phyloP scores from a whole-genome alignment of 2,113 vertebrate species.

The Microcebus lehilahytsara region DNA sequence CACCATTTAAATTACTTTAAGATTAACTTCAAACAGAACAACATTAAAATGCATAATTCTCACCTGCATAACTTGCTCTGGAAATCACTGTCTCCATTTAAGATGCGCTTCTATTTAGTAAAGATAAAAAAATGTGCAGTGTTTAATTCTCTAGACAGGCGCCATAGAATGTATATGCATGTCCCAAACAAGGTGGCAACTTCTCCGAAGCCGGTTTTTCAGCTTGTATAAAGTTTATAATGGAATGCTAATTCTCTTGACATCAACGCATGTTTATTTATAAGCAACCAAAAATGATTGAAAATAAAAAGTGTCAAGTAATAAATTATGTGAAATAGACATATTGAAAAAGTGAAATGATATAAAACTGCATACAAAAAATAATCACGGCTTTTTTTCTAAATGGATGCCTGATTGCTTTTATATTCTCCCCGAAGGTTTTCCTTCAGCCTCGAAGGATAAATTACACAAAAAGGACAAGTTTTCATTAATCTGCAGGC shows the following conservation, averaged over 20 bases:
- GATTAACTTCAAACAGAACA: conserved; percentile 71
- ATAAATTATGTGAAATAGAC: conserved; percentile 76
- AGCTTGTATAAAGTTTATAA: conserved; percentile 73
- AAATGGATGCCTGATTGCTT: conserved; percentile 74
- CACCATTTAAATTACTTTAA: conserved; percentile 72
- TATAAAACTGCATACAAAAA: conserved; percentile 72
- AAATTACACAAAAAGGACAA: conserved; percentile 71
- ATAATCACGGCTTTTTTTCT: conserved; percentile 62
- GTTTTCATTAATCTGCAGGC: conserved; percentile 57
- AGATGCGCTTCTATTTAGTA: conserved; percentile 67
- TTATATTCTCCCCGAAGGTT: conserved; percentile 63
- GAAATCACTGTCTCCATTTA: conserved; percentile 69
- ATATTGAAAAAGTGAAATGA: conserved; percentile 76
- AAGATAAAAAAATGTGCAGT: conserved; percentile 35
- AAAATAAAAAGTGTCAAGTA: conserved; percentile 78
- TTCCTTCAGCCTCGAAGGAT: conserved; percentile 69
- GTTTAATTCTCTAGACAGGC: conserved; percentile 71
- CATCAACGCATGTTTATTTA: conserved; percentile 80
- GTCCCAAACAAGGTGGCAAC: conserved; percentile 59
- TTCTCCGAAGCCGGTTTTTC: conserved; percentile 50
- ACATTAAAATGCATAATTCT: conserved; percentile 75
- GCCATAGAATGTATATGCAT: conserved; percentile 40
- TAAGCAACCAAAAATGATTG: conserved; percentile 77
- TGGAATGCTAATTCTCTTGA: conserved; percentile 73
- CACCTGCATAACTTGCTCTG: conserved; percentile 61